phyloP scores from a whole-genome alignment of 2,797 vertebrate species.

The Acanthurus lineatus region DNA sequence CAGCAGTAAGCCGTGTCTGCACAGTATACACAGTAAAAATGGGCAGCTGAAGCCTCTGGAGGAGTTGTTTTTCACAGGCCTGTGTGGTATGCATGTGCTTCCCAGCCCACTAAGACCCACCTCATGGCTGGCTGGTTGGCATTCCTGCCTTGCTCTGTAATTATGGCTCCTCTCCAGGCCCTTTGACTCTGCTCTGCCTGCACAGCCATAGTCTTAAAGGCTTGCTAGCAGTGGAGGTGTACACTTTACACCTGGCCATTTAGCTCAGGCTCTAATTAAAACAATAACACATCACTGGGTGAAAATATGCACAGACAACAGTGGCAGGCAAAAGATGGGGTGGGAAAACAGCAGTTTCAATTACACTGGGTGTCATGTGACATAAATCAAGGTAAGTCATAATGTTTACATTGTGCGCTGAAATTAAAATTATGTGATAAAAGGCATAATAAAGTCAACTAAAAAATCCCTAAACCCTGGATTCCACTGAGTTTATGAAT shows the following conservation, averaged over 20 bases:
- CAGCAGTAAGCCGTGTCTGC: constrained; percentile 56
- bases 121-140: constrained; percentile 82
- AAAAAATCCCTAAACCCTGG: background rate
- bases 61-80: constrained; percentile 82
- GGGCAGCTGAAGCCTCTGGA: constrained; percentile 62
- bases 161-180: constrained; percentile 78
- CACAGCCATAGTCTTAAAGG: constrained; percentile 24
- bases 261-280: constrained; percentile 60
- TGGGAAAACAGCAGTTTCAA: background rate
- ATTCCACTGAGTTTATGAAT: background rate
- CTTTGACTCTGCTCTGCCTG: constrained; percentile 51
- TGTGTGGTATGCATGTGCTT: constrained; percentile 80
- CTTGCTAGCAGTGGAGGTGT: constrained; percentile 12
- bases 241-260: constrained; percentile 61
- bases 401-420: background rate
- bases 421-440: constrained; percentile 10
- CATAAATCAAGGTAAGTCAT: background rate
- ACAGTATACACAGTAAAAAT: constrained; percentile 41
- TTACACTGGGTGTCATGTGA: background rate
- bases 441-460: constrained; percentile 7
- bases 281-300: constrained; percentile 52
- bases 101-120: constrained; percentile 77
- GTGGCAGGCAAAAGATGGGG: background rate
- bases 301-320: constrained; percentile 37
- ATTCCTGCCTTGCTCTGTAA: constrained; percentile 84